phyloP scores from a whole-genome alignment of 2,113 vertebrate species.

The Glareola pratincola region DNA sequence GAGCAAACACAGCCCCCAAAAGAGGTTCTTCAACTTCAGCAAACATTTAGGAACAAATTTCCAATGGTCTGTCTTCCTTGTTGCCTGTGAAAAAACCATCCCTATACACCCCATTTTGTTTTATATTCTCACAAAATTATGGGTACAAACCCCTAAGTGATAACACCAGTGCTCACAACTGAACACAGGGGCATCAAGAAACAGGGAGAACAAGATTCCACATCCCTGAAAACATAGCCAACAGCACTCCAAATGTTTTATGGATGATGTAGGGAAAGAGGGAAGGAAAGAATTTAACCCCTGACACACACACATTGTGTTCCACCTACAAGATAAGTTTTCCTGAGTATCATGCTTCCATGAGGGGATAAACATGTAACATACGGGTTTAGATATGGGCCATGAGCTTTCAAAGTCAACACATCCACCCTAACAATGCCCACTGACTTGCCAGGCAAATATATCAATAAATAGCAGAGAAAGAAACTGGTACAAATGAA shows the following conservation, averaged over 20 bases:
- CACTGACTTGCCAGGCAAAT: not conserved
- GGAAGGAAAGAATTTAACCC: not conserved
- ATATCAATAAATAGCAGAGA: conserved; percentile 14
- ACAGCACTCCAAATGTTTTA: not conserved
- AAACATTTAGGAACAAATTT: not conserved
- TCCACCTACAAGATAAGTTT: not conserved
- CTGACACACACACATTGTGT: not conserved
- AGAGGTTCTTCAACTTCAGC: not conserved
- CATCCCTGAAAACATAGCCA: not conserved
- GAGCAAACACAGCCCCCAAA: not conserved
- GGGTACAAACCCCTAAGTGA: not conserved
- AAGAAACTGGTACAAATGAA: not conserved
- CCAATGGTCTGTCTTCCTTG: not conserved
- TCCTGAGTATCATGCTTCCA: conserved; percentile 34
- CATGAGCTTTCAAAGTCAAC: not conserved
- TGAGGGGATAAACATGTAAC: not conserved
- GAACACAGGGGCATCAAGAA: not conserved
- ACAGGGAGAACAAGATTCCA: not conserved
- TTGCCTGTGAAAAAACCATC: not conserved
- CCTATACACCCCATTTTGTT: not conserved
- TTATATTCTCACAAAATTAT: not conserved
- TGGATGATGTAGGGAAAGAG: not conserved
- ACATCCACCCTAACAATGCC: not conserved
- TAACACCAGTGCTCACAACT: not conserved
- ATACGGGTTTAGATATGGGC: not conserved